Evolutionary conservation across 2,113 vertebrate genomes (phyloP), one percentile per base, ranked within the genome.

Genomic region (Meleagris gallopavo): DNA sequence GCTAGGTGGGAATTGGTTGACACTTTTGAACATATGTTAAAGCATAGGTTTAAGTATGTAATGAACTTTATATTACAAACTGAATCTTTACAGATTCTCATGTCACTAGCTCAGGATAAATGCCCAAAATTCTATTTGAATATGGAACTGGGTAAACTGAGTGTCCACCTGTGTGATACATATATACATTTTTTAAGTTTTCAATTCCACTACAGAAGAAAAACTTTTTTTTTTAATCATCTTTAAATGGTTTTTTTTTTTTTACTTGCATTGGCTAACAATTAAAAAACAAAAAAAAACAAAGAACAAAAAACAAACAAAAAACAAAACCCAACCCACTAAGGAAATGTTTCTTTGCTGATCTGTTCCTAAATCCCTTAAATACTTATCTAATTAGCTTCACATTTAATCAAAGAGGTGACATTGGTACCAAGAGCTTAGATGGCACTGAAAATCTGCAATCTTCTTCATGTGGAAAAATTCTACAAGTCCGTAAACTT

Each of bases 1-100:
- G n/a, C 91, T 85, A 85, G 62, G 58, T 75, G 40, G 85, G 58
- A 91, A 76, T 24, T 87, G 89, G 82, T 78, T 94, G 89, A 40
- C 88, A 71, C 80, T 91, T 94, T 73, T 62, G 69, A 93, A 69
- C 78, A 58, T 83, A 94, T 88, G 60, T 46, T 79, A 45, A 43
- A 85, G 54, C 24, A 85, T 91, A 91, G 36, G 40, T 79, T 89
- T 95, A 89, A 89, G 30, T 32, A 57, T 25, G 19, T 79, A 83
- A 66, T 0, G 0, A 85, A 65, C 43, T 83, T 85, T 72, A 58
- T 70, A 43, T 87, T 89, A 48, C 40, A 73, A 52, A 93, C 11
- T n/a, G 82, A 87, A 91, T 17, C 25, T 69, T 38, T 69, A 34
- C 43, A 89, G 58, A 85, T 75, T 88, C 89, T 67, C 34, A 55